Evolutionary conservation across 2,797 vertebrate species (phyloP).

Genomic region (Simalia tracyae): DNA sequence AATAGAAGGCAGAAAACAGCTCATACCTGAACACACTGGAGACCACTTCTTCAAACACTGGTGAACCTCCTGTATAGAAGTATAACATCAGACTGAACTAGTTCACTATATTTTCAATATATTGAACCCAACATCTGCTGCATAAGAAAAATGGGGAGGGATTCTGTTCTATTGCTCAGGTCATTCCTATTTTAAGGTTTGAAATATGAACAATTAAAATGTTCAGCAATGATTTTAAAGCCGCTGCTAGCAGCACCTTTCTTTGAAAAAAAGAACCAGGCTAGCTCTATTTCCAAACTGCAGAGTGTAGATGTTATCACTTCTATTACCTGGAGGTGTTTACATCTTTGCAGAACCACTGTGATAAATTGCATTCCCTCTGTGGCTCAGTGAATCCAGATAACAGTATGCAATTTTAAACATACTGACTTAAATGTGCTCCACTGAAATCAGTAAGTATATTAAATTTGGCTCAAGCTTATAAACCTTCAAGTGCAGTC

Average conservation of each 20-base stretch:
- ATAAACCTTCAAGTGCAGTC: not conserved
- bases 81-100: not conserved
- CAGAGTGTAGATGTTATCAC: conserved; percentile 9
- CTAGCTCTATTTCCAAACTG: not conserved
- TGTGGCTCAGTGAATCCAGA: conserved; percentile 2
- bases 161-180: not conserved
- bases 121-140: not conserved
- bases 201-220: conserved; percentile 6
- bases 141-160: not conserved
- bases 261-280: not conserved
- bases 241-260: not conserved
- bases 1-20: not conserved
- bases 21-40: not conserved
- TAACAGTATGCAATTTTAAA: conserved; percentile 8
- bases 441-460: not conserved
- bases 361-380: conserved; percentile 17
- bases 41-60: not conserved
- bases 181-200: conserved; percentile 10
- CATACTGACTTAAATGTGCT: not conserved
- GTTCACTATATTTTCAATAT: not conserved
- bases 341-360: conserved; percentile 4
- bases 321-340: conserved; percentile 11
- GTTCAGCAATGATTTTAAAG: not conserved
- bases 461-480: not conserved
- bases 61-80: not conserved